Percentiles rank a stretch among this genome's conserved stretches.
Evolutionary conservation across 2,797 vertebrate species (phyloP).

Genomic region (Neosilurus hyrtlii): DNA sequence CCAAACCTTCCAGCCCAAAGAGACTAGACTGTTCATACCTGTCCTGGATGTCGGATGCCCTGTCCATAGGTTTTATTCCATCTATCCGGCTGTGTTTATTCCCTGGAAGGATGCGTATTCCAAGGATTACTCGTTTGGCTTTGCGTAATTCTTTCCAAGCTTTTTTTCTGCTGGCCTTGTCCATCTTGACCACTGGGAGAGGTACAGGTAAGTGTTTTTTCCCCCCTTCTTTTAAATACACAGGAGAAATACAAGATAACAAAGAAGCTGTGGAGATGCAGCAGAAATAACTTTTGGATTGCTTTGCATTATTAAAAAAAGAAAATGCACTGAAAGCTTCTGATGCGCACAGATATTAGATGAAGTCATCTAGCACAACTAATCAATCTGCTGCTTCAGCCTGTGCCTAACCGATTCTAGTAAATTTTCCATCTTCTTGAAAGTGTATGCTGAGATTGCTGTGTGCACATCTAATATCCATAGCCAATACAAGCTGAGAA

Average conservation of each 20-base stretch:
- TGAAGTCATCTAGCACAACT: neutral
- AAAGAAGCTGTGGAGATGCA: neutral
- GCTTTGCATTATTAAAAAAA: neutral
- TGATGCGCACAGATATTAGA: neutral
- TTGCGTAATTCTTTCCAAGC: constrained; percentile 44
- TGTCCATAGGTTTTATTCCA: neutral
- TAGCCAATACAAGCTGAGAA: neutral
- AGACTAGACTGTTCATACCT: constrained; percentile 40
- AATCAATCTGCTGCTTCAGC: neutral
- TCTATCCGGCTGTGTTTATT: constrained; percentile 16
- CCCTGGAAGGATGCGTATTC: constrained; percentile 44
- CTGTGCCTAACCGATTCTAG: constrained; percentile 4
- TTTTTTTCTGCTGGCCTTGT: constrained; percentile 56
- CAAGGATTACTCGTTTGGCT: constrained; percentile 53
- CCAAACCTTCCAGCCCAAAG: neutral
- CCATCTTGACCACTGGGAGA: constrained; percentile 51
- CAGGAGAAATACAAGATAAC: neutral
- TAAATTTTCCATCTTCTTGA: constrained; percentile 1
- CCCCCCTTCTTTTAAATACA: neutral
- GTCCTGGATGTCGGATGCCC: constrained; percentile 52
- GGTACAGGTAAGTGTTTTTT: constrained; percentile 65
- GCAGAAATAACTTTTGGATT: neutral
- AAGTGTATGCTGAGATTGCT: neutral
- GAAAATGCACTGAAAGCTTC: no score
- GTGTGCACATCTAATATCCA: neutral